A percentile compares a stretch with the other conserved stretches of the same genome.
These are phyloP conservation scores for Drosophila kepulauana DNA, from an alignment of 1,140 invertebrate species.

Conservation along the genomic window DNA sequence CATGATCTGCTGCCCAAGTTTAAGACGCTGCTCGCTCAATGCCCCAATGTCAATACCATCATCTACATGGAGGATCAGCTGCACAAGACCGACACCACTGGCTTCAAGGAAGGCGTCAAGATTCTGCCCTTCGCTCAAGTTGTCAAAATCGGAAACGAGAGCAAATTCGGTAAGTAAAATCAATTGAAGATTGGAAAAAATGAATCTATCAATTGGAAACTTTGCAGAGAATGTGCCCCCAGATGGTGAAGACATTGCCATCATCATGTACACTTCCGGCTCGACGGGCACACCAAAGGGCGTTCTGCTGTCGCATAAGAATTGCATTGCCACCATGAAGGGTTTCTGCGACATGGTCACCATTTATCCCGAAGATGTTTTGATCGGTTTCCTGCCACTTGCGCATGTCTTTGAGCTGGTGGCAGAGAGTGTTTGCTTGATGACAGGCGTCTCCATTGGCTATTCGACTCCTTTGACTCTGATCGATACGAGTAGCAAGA, in stretches of 20 bases:
- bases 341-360: constrained; percentile 93
- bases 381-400: constrained; percentile 97
- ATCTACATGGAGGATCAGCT: constrained; percentile 96
- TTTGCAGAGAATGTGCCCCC: constrained; percentile 87
- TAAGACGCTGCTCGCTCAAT: constrained; percentile 90
- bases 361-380: constrained; percentile 91
- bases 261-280: constrained; percentile 98
- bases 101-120: constrained; percentile 89
- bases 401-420: constrained; percentile 99
- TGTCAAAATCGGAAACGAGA: constrained; percentile 84
- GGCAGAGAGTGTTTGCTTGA: constrained; percentile 90
- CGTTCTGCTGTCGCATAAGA: constrained; percentile 94
- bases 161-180: constrained; percentile 75
- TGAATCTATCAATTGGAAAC: not conserved
- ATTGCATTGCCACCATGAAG: constrained; percentile 95
- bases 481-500: constrained; percentile 97
- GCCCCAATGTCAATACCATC: constrained; percentile 90
- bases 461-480: constrained; percentile 98
- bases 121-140: constrained; percentile 89
- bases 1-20: constrained; percentile 96
- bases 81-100: constrained; percentile 88
- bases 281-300: constrained; percentile 97
- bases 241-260: constrained; percentile 91
- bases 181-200: too few species aligned
- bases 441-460: constrained; percentile 96